A percentile compares a stretch with the other conserved stretches of the same genome.
Conservation (phyloP, 2,888 invertebrate genomes). For the Platycnemis pennipes region DNA sequence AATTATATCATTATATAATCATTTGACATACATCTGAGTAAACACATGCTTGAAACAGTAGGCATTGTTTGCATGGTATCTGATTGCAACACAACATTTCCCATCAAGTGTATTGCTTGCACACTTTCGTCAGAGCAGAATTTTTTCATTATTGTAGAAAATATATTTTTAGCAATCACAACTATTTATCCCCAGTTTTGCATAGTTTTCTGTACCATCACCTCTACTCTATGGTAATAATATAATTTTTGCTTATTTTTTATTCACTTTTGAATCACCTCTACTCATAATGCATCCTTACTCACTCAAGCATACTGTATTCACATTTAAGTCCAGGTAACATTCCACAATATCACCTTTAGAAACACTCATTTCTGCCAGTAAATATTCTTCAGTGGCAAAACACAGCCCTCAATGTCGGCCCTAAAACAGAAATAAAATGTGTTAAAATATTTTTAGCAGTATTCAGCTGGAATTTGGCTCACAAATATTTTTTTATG, state of each 20-base stretch:
- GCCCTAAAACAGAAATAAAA: too few relatives aligned
- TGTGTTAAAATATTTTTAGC: too few relatives aligned
- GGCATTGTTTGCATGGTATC: constrained; percentile 55
- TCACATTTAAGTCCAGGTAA: neutral
- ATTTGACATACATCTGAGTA: neutral
- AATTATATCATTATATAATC: neutral
- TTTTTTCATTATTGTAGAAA: neutral
- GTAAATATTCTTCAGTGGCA: neutral
- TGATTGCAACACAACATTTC: neutral
- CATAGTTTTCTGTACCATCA: neutral
- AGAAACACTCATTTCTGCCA: neutral
- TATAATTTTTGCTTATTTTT: neutral
- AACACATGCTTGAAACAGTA: constrained; percentile 6
- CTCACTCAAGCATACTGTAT: neutral
- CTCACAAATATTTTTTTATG: too few relatives aligned
- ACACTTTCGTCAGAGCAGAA: neutral
- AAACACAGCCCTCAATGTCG: too few relatives aligned
- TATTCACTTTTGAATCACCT: neutral
- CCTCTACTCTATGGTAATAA: neutral
- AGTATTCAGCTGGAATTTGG: too few relatives aligned
- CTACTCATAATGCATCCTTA: neutral
- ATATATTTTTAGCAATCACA: neutral
- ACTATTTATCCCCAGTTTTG: neutral
- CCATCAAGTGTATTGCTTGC: neutral
- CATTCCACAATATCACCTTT: neutral